These are phyloP conservation scores for Drosophila atripex DNA, from an alignment of 2,888 invertebrate species.

Conservation along the genomic window DNA sequence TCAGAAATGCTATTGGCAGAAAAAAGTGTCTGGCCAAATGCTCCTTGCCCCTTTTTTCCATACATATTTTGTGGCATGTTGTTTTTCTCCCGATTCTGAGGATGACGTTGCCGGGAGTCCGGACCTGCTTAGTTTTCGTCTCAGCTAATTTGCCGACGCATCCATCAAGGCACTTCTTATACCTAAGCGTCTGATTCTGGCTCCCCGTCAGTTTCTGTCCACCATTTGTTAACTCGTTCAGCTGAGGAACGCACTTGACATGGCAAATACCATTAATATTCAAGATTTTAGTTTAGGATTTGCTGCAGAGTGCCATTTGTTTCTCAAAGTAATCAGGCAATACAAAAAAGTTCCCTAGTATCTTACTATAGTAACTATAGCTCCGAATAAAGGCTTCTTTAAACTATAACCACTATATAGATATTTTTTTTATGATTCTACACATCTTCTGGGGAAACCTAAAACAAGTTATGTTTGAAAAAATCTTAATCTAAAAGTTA, in stretches of 20 bases:
- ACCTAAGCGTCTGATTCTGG: conserved; percentile 23
- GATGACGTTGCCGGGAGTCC: conserved; percentile 35
- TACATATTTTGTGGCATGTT: conserved; percentile 9
- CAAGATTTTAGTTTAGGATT: conserved; percentile 9
- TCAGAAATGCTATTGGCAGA: conserved; percentile 61
- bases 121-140: conserved; percentile 52
- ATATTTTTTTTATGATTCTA: no score
- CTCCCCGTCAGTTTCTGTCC: conserved; percentile 12
- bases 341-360: not conserved
- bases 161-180: conserved; percentile 62
- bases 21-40: conserved; percentile 73
- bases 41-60: conserved; percentile 54
- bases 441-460: not conserved
- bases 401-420: no score
- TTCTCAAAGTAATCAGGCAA: not conserved
- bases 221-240: conserved; percentile 47
- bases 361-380: not conserved
- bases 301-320: not conserved
- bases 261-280: conserved; percentile 42
- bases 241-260: conserved; percentile 35
- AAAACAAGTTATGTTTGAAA: no score
- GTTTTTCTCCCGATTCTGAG: conserved; percentile 26
- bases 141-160: conserved; percentile 76
- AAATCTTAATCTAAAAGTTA: no score
- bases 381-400: no score